phyloP scores from a whole-genome alignment of 1,140 invertebrate species.

The Caenorhabditis brenneri region DNA sequence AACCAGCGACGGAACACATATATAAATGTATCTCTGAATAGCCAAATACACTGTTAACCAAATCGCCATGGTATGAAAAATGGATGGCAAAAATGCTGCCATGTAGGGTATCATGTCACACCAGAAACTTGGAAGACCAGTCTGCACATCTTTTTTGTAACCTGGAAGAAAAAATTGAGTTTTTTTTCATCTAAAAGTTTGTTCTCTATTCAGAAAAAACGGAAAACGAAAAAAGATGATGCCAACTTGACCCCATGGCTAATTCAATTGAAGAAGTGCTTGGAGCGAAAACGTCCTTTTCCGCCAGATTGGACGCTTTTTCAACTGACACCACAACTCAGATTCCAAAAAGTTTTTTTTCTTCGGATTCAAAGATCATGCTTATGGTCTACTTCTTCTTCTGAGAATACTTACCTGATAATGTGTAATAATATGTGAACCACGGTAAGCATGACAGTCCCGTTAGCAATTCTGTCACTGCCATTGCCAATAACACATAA shows the following conservation, averaged over 20 bases:
- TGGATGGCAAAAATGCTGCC: constrained; percentile 67
- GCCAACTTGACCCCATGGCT: background rate
- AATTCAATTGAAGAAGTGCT: constrained; percentile 37
- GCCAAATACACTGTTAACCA: constrained; percentile 68
- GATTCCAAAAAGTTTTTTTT: background rate
- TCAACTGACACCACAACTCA: background rate
- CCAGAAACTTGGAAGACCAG: constrained; percentile 66
- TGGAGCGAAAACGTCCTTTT: background rate
- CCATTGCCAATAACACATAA: constrained; percentile 81
- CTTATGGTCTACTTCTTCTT: background rate
- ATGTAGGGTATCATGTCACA: constrained; percentile 67
- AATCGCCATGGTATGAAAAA: constrained; percentile 68
- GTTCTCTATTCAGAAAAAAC: too few relatives aligned
- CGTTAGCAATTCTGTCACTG: constrained; percentile 88
- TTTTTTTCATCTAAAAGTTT: background rate
- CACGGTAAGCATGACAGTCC: constrained; percentile 73
- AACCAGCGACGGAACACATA: constrained; percentile 68
- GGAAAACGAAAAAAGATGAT: background rate
- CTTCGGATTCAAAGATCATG: constrained; percentile 24
- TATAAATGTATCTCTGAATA: constrained; percentile 69
- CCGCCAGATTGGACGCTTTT: background rate
- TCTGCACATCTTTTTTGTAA: constrained; percentile 59
- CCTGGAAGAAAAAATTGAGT: constrained; percentile 50
- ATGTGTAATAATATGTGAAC: constrained; percentile 71
- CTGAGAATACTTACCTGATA: constrained; percentile 55